These are phyloP conservation scores for Agrochola litura DNA, from an alignment of 2,888 invertebrate genomes.

Conservation along the genomic window DNA sequence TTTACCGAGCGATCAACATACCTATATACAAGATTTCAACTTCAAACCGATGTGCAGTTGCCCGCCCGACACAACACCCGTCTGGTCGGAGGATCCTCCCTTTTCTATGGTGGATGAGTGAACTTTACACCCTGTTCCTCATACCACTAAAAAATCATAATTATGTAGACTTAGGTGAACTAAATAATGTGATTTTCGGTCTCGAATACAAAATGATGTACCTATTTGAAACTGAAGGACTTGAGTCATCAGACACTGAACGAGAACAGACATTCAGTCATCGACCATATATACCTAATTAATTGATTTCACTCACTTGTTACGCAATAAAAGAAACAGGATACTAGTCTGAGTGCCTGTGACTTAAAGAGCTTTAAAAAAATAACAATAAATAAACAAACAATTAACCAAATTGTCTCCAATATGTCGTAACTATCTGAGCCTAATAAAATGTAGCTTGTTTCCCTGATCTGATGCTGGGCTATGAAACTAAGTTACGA, in stretches of 20 bases:
- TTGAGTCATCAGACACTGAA: background rate
- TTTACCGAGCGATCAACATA: no score
- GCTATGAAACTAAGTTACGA: slow-evolving; percentile 58
- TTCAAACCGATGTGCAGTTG: no score
- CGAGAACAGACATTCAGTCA: background rate
- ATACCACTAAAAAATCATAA: no score
- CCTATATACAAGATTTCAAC: no score
- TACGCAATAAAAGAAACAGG: background rate
- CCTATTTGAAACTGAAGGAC: background rate
- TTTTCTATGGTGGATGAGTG: no score
- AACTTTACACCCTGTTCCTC: no score
- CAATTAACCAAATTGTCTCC: slow-evolving; percentile 22
- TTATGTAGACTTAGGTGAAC: no score
- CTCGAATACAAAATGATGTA: background rate
- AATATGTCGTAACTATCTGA: slow-evolving; percentile 21
- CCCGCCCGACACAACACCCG: no score
- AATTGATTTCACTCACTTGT: background rate
- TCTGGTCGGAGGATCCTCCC: no score
- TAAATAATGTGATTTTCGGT: background rate
- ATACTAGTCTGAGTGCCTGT: background rate
- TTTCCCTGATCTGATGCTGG: slow-evolving; percentile 28
- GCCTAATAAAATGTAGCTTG: slow-evolving; percentile 22
- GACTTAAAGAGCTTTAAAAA: background rate
- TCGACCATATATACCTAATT: no score
- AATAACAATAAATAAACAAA: background rate